Percentiles rank a stretch among this genome's conserved stretches.
Conservation (phyloP, 2,888 invertebrate species). For the Timema podura region DNA sequence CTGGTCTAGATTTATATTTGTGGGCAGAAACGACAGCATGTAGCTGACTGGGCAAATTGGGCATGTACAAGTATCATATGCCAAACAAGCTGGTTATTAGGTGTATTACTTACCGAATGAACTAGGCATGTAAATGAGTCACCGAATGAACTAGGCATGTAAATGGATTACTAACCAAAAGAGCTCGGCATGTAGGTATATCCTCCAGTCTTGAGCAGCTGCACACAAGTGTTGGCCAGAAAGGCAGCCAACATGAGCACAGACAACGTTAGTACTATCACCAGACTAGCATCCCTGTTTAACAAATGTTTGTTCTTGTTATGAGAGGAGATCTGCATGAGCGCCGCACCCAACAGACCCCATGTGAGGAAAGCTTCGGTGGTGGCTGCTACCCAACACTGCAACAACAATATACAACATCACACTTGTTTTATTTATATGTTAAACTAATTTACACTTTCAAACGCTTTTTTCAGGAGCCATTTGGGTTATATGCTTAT, state of each 20-base stretch:
- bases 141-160: background rate
- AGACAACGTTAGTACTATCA: constrained; percentile 68
- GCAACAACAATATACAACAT: constrained; percentile 35
- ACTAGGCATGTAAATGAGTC: no score
- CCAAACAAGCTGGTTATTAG: no score
- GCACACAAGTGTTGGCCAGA: constrained; percentile 77
- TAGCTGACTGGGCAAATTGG: no score
- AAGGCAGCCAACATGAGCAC: constrained; percentile 72
- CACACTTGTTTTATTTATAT: no score
- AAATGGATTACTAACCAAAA: constrained; percentile 64
- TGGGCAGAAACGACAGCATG: no score
- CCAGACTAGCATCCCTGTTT: constrained; percentile 58
- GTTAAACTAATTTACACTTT: no score
- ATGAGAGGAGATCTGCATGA: constrained; percentile 76
- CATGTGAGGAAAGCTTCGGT: constrained; percentile 86
- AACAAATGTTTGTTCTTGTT: constrained; percentile 61
- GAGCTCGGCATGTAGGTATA: constrained; percentile 77
- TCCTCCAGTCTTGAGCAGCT: constrained; percentile 68
- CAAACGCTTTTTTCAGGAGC: no score
- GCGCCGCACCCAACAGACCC: constrained; percentile 76
- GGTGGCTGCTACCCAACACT: constrained; percentile 86
- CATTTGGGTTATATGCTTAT: no score
- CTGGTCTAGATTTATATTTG: no score
- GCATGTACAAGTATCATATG: no score
- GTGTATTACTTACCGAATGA: no score